A percentile compares a stretch with the other conserved stretches of the same genome.
These are phyloP conservation scores for Dolichopus griseipennis DNA, from an alignment of 2,888 invertebrate genomes.

Conservation along the genomic window DNA sequence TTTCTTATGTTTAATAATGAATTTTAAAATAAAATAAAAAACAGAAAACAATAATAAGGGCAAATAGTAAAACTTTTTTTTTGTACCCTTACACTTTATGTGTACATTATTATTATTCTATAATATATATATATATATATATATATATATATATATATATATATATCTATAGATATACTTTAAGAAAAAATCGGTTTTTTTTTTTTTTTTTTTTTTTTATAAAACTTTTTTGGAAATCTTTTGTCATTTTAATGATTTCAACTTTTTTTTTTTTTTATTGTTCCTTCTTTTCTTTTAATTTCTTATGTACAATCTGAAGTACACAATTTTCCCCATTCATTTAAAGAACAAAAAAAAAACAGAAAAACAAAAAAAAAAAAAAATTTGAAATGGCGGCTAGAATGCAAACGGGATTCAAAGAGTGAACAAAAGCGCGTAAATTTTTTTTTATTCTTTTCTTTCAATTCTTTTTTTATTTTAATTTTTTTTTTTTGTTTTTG, in stretches of 20 bases:
- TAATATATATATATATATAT: too few relatives aligned
- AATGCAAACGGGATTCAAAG: background rate
- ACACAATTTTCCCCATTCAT: background rate
- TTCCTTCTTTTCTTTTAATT: background rate
- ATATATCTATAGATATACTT: background rate
- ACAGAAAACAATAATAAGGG: background rate
- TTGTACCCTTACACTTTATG: background rate
- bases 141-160: too few relatives aligned
- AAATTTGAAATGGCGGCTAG: background rate
- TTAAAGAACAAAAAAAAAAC: background rate
- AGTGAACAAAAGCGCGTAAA: background rate
- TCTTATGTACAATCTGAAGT: background rate
- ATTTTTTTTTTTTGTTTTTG: background rate
- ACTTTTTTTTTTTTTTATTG: background rate
- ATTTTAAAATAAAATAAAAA: background rate
- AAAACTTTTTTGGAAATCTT: background rate
- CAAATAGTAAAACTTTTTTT: background rate
- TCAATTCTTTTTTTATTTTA: background rate
- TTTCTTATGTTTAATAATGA: background rate
- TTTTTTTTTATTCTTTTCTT: background rate
- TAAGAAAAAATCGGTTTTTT: background rate
- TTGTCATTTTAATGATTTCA: constrained; percentile 6
- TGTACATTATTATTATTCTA: too few relatives aligned
- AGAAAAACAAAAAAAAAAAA: background rate
- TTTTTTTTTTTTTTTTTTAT: background rate